These are phyloP conservation scores for Fragum sueziense DNA, from an alignment of 2,888 invertebrate genomes.

Conservation along the genomic window DNA sequence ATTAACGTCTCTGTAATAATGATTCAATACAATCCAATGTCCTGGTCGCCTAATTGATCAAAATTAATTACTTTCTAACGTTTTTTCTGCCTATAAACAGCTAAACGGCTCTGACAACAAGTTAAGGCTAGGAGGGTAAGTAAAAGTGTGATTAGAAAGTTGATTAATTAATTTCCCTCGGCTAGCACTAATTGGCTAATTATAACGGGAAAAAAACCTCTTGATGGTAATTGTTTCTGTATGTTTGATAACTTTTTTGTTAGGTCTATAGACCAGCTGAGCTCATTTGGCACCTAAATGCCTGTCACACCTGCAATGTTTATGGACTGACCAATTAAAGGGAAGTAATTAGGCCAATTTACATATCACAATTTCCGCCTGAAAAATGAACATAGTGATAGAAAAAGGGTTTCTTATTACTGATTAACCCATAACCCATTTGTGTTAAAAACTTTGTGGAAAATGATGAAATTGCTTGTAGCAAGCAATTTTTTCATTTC, in stretches of 20 bases:
- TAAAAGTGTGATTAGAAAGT: slow-evolving; percentile 12
- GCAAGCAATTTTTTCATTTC: no score
- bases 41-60: background rate
- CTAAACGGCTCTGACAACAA: no score
- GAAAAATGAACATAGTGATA: no score
- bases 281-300: background rate
- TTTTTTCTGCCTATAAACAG: background rate
- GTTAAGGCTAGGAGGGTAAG: background rate
- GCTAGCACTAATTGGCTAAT: slow-evolving; percentile 23
- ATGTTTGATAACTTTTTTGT: background rate
- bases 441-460: no score
- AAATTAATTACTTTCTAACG: background rate
- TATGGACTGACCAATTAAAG: no score
- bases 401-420: no score
- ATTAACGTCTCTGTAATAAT: background rate
- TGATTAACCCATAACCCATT: no score
- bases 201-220: slow-evolving; percentile 11
- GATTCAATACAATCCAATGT: background rate
- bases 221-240: slow-evolving; percentile 25
- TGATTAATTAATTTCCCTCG: slow-evolving; percentile 19
- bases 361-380: no score
- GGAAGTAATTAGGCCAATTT: no score
- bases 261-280: slow-evolving; percentile 4
- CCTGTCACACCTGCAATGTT: background rate
- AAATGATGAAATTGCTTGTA: no score